Percentiles rank a stretch among this genome's conserved stretches.
phyloP scores from a whole-genome alignment of 2,113 vertebrate genomes.

The Podarcis raffonei region DNA sequence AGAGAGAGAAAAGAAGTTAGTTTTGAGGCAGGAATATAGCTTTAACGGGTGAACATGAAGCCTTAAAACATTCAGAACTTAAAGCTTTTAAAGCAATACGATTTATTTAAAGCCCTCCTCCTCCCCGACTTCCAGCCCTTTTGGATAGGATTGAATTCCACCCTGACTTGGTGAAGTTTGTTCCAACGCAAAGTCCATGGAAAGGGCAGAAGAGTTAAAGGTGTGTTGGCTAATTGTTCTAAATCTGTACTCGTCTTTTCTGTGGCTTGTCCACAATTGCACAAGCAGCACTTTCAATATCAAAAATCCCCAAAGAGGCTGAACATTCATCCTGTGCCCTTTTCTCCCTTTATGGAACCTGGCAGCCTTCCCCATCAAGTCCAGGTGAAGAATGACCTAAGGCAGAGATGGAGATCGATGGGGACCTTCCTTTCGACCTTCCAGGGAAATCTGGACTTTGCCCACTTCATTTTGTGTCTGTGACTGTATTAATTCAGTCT shows the following conservation, averaged over 20 bases:
- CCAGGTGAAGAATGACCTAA: not conserved
- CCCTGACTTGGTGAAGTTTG: conserved; percentile 67
- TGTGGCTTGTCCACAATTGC: conserved; percentile 42
- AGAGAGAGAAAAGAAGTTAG: conserved; percentile 44
- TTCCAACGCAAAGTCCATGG: conserved; percentile 69
- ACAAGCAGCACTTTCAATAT: conserved; percentile 24
- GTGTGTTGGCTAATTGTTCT: conserved; percentile 52
- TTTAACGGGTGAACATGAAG: conserved; percentile 59
- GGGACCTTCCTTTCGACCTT: not conserved
- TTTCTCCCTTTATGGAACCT: conserved; percentile 3
- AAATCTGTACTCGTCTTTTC: conserved; percentile 44
- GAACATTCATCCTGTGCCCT: not conserved
- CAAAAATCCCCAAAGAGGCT: not conserved
- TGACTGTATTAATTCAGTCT: not conserved
- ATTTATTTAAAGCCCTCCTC: not conserved
- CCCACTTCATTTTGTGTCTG: not conserved
- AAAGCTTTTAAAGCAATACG: conserved; percentile 53
- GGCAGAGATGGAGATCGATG: not conserved
- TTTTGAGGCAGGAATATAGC: conserved; percentile 62
- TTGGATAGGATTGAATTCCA: conserved; percentile 70
- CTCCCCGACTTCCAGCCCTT: not conserved
- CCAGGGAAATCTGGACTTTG: conserved; percentile 7
- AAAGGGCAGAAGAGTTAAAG: conserved; percentile 56
- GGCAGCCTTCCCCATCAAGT: not conserved
- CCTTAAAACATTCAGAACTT: conserved; percentile 47